These are phyloP conservation scores for Peromyscus eremicus DNA, from an alignment of 2,797 vertebrate species.

Conservation along the genomic window DNA sequence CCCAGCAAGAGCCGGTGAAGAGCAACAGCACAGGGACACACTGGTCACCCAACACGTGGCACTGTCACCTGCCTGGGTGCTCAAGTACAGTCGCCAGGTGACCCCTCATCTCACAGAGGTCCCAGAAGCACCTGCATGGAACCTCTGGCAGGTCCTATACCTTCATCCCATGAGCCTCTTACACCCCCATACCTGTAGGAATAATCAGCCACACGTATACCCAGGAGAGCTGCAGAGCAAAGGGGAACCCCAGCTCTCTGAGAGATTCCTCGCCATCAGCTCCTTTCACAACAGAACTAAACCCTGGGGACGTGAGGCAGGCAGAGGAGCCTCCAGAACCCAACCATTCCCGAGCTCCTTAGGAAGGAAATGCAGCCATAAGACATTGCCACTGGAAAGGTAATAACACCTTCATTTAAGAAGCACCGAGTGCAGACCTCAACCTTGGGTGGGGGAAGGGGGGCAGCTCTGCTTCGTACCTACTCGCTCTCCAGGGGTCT, in stretches of 20 bases:
- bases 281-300: not conserved
- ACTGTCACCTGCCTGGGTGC: accelerated
- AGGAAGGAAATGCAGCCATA: not conserved
- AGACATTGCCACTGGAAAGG: not conserved
- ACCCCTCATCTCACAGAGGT: not conserved
- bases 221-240: accelerated
- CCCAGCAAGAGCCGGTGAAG: not conserved
- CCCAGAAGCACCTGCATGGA: accelerated
- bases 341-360: not conserved
- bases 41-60: accelerated
- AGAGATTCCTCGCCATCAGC: not conserved
- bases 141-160: not conserved
- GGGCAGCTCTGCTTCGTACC: not conserved
- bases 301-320: accelerated
- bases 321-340: not conserved
- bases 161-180: not conserved
- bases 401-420: not conserved
- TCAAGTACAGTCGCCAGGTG: not conserved
- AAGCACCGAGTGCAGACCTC: not conserved
- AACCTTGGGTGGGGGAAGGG: not conserved
- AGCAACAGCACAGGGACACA: not conserved
- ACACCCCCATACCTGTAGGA: not conserved
- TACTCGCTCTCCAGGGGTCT: not conserved
- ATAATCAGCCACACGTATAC: accelerated
- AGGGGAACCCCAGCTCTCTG: not conserved